Base-by-base conservation (phyloP, 2,113 vertebrate species). In the Rhagologus leucostigma region DNA sequence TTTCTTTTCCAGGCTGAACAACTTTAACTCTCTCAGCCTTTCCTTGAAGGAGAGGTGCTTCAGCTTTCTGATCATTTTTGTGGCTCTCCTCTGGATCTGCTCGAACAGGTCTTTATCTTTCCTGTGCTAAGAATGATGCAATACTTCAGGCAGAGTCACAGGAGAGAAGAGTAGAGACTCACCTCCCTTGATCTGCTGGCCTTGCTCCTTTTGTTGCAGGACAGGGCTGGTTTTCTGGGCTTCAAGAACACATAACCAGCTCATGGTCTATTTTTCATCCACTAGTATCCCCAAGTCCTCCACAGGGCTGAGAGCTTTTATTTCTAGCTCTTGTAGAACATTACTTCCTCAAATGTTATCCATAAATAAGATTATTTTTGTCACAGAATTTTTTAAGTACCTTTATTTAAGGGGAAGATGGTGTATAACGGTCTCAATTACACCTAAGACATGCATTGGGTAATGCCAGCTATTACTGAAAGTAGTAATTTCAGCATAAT, bases 171-270 rank as follows among this genome's bases (percentile, higher is more conserved):
- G 10, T 3, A 60, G 10, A 64, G 1, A 41, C 41, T 42, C 7
- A 7, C 10, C 18, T 62, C 13, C 7, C 4, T 64, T 0, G 0
- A 37, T 3, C 4, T 50, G 14, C 27, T 80, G 13, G 11, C 1
- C 24, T 33, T 2, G 4, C 3, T 77, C 2, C 20, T 71, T 84
- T 84, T 81, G 19, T 33, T 55, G 22, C 4, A 84, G 9, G 2
- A 6, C 21, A 18, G 3, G 6, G 3, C 2, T 63, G 11, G 5
- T 39, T 74, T 73, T 69, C 29, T 44, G 29, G 37, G 4, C 24
- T 84, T 14, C 19, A 29, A 68, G 11, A 12, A 3, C 13, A 29
- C 13, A 7, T 35, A 39, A 27, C 10, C 2, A 8, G 21, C 11
- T 76, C 24, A 35, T 8, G 29, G 41, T 12, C 10, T 16, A 15